phyloP scores from a whole-genome alignment of 2,888 invertebrate genomes.

The Epinotia demarniana region DNA sequence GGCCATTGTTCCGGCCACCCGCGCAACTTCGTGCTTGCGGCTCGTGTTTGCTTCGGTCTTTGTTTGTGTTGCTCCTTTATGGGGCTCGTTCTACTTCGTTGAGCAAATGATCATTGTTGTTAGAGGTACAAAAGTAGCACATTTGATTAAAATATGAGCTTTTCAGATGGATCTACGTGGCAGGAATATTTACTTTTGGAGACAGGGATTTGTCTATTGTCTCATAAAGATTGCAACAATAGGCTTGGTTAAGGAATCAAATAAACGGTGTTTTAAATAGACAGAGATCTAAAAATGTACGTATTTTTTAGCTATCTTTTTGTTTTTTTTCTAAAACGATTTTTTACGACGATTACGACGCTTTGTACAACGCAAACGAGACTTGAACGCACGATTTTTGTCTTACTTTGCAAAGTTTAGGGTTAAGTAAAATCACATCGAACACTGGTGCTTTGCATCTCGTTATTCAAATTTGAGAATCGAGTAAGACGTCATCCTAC shows the following conservation, averaged over 20 bases:
- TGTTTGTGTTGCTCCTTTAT: slow-evolving; percentile 18
- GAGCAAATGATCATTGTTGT: neutral
- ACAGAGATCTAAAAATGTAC: no score
- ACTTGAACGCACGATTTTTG: no score
- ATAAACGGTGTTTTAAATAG: neutral
- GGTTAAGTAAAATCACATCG: no score
- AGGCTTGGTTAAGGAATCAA: neutral
- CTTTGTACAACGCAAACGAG: no score
- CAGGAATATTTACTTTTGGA: neutral
- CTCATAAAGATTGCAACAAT: neutral
- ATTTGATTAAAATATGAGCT: slow-evolving; percentile 17
- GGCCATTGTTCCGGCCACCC: neutral
- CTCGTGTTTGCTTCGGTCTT: slow-evolving; percentile 4
- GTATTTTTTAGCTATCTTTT: no score
- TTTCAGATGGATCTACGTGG: neutral
- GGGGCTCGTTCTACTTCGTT: slow-evolving; percentile 12
- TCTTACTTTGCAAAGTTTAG: no score
- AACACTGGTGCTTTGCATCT: no score
- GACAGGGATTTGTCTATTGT: neutral
- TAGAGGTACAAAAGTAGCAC: neutral
- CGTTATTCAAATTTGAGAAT: no score
- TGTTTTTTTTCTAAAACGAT: no score
- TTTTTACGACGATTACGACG: no score
- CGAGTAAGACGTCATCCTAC: no score
- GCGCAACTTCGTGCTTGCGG: slow-evolving; percentile 1